Evolutionary conservation across 1,140 invertebrate genomes (phyloP).

Genomic region (Chrysomallon squamiferum): DNA sequence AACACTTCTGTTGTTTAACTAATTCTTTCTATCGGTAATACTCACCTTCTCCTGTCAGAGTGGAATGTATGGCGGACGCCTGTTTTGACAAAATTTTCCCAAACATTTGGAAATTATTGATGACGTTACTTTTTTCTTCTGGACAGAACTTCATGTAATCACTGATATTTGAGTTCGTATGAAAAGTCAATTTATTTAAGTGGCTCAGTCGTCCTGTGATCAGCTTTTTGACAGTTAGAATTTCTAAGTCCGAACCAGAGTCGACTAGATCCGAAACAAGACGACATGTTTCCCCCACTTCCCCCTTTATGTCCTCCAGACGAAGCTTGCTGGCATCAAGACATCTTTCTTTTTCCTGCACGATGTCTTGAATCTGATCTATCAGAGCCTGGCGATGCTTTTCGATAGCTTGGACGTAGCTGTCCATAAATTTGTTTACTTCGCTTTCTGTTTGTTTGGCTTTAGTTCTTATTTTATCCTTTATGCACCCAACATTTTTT

Average conservation of each 20-base stretch:
- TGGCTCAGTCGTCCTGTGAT: constrained; percentile 9
- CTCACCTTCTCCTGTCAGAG: constrained; percentile 14
- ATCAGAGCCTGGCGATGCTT: constrained; percentile 14
- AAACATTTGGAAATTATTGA: constrained; percentile 28
- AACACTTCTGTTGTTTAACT: too few species aligned
- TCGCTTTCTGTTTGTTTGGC: constrained; percentile 6
- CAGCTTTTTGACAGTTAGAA: constrained; percentile 20
- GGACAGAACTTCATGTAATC: constrained; percentile 11
- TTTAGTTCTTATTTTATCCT: not conserved
- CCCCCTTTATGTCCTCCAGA: constrained; percentile 14
- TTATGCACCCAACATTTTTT: not conserved
- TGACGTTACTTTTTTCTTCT: constrained; percentile 14
- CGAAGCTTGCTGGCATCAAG: constrained; percentile 9
- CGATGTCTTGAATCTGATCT: constrained; percentile 6
- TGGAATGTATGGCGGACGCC: constrained; percentile 9
- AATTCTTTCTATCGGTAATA: too few species aligned
- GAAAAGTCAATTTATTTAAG: not conserved
- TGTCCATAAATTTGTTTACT: constrained; percentile 18
- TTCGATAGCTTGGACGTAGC: constrained; percentile 12
- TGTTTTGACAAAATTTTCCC: constrained; percentile 13
- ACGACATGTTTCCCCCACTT: constrained; percentile 18
- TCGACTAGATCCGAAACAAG: constrained; percentile 18
- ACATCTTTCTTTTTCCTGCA: constrained; percentile 10
- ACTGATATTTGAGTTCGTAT: not conserved
- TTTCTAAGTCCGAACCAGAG: constrained; percentile 17